These are phyloP conservation scores for Tragelaphus buxtoni DNA, from an alignment of 2,113 vertebrate genomes.

Conservation along the genomic window DNA sequence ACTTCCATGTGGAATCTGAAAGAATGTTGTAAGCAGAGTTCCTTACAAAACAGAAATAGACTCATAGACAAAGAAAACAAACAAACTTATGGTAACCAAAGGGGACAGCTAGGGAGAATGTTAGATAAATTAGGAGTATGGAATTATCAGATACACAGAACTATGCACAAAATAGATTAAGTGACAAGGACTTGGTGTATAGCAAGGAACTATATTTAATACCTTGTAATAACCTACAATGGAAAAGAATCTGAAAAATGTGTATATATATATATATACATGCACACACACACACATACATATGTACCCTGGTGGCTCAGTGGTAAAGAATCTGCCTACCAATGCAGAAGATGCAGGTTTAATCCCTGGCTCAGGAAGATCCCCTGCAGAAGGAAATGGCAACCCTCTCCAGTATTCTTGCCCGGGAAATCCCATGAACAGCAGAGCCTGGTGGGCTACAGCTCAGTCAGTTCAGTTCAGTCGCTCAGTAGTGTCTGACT, in stretches of 20 bases:
- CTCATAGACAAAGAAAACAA: not conserved
- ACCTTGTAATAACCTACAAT: not conserved
- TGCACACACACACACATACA: accelerated
- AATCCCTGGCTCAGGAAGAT: not conserved
- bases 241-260: not conserved
- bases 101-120: not conserved
- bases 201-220: not conserved
- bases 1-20: not conserved
- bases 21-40: not conserved
- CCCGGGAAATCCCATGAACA: not conserved
- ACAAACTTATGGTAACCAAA: not conserved
- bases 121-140: not conserved
- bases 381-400: not conserved
- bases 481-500: not conserved
- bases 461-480: not conserved
- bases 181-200: not conserved
- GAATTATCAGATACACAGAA: not conserved
- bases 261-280: accelerated
- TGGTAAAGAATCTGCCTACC: not conserved
- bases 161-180: not conserved
- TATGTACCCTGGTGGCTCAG: not conserved
- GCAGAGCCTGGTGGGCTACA: not conserved
- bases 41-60: not conserved
- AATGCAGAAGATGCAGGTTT: not conserved
- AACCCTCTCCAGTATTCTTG: not conserved